Percentiles rank a stretch among this genome's conserved stretches.
phyloP scores from a whole-genome alignment of 2,797 vertebrate genomes.

The Chaetodon trifasciatus region DNA sequence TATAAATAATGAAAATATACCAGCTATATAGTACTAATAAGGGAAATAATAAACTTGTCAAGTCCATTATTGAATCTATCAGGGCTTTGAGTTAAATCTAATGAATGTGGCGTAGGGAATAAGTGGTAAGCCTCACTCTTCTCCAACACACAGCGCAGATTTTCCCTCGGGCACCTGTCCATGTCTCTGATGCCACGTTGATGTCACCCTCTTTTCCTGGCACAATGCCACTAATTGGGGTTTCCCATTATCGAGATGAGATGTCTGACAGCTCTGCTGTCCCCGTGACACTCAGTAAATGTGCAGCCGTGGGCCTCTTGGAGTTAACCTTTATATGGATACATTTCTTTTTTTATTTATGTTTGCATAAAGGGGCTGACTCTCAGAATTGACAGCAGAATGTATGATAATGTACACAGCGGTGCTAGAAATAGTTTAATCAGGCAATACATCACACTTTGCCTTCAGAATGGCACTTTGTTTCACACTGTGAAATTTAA shows the following conservation, averaged over 20 bases:
- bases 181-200: constrained; percentile 10
- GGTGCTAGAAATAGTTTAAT: constrained; percentile 1
- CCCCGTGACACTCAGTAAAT: constrained; percentile 30
- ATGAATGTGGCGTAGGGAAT: neutral
- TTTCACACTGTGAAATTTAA: neutral
- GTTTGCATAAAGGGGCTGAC: constrained; percentile 13
- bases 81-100: neutral
- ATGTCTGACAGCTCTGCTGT: constrained; percentile 43
- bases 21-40: neutral
- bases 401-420: neutral
- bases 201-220: constrained; percentile 33
- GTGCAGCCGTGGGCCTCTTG: neutral
- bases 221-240: constrained; percentile 56
- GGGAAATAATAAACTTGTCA: neutral
- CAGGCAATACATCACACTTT: neutral
- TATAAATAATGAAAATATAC: neutral
- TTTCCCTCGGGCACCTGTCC: constrained; percentile 22
- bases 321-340: constrained; percentile 25
- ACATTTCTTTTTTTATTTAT: constrained; percentile 5
- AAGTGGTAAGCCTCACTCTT: neutral
- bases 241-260: constrained; percentile 55
- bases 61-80: neutral
- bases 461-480: neutral
- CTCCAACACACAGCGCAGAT: neutral
- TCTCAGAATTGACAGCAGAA: neutral